Percentiles rank a stretch among this genome's conserved stretches.
phyloP scores from a whole-genome alignment of 2,888 invertebrate genomes.

The Mesopsocus fuscifrons region DNA sequence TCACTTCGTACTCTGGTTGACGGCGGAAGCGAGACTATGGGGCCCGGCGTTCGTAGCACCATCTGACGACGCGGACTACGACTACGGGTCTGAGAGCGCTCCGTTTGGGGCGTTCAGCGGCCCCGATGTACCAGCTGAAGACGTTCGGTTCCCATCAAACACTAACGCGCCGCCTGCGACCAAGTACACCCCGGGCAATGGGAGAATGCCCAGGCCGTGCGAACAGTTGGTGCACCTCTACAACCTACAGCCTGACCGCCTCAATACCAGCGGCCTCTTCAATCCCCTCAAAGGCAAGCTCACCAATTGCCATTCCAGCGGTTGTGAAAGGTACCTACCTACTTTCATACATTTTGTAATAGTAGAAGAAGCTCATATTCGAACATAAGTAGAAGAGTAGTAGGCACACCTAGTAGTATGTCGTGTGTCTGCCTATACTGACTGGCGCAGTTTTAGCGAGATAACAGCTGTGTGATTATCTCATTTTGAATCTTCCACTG shows the following conservation, averaged over 20 bases:
- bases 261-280: slow-evolving; percentile 55
- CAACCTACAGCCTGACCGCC: slow-evolving; percentile 58
- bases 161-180: slow-evolving; percentile 28
- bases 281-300: slow-evolving; percentile 76
- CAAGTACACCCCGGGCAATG: slow-evolving; percentile 19
- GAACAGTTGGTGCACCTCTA: slow-evolving; percentile 78
- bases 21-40: slow-evolving; percentile 5
- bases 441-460: too few relatives aligned
- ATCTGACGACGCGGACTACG: neutral
- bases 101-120: slow-evolving; percentile 13
- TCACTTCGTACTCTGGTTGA: slow-evolving; percentile 16
- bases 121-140: slow-evolving; percentile 11
- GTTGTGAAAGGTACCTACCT: slow-evolving; percentile 53
- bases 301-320: slow-evolving; percentile 72
- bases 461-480: too few relatives aligned
- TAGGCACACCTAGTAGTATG: too few relatives aligned
- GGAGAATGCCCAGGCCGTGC: slow-evolving; percentile 42
- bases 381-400: too few relatives aligned
- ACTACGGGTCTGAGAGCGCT: slow-evolving; percentile 7
- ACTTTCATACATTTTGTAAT: too few relatives aligned
- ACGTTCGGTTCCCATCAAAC: slow-evolving; percentile 10
- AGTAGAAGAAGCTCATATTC: too few relatives aligned
- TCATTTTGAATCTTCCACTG: too few relatives aligned
- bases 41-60: neutral
- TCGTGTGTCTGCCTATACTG: too few relatives aligned